Conservation (phyloP, 2,797 vertebrate species). For the Taenioides sp. region DNA sequence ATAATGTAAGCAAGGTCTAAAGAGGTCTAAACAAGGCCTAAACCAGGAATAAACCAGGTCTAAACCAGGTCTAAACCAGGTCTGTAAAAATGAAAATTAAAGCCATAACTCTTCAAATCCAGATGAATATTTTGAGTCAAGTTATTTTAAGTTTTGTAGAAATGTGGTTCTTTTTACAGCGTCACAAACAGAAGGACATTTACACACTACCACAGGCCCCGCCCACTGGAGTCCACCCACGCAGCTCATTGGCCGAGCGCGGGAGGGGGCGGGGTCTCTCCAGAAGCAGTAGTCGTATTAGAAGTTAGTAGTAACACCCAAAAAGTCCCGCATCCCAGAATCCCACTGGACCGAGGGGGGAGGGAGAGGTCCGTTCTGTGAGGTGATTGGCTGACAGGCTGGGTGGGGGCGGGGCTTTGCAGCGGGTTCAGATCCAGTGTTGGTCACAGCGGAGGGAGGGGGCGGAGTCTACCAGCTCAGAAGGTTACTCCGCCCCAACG, state of each 20-base stretch:
- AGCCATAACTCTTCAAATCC: neutral
- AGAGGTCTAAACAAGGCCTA: too few relatives aligned
- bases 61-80: too few relatives aligned
- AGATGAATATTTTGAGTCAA: neutral
- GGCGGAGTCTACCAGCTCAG: slow-evolving; percentile 88
- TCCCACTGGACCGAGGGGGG: neutral
- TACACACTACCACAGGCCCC: slow-evolving; percentile 81
- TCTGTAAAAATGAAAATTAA: too few relatives aligned
- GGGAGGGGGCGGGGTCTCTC: slow-evolving; percentile 31
- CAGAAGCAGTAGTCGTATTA: slow-evolving; percentile 52
- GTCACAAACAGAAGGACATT: slow-evolving; percentile 82
- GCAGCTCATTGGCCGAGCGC: slow-evolving; percentile 16
- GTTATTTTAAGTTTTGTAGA: neutral
- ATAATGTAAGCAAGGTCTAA: too few relatives aligned
- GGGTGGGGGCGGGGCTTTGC: slow-evolving; percentile 24
- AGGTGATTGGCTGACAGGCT: slow-evolving; percentile 9
- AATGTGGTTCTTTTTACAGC: neutral
- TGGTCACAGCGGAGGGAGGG: slow-evolving; percentile 64
- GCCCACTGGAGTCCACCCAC: slow-evolving; percentile 40
- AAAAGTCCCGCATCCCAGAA: neutral
- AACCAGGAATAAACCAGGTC: too few relatives aligned
- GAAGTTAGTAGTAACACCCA: slow-evolving; percentile 44
- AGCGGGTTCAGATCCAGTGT: slow-evolving; percentile 74
- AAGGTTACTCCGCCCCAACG: slow-evolving; percentile 86
- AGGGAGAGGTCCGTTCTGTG: slow-evolving; percentile 35